A percentile compares a stretch with the other conserved stretches of the same genome.
Evolutionary conservation across 2,888 invertebrate genomes (phyloP).

Genomic region (Pammene fasciana): DNA sequence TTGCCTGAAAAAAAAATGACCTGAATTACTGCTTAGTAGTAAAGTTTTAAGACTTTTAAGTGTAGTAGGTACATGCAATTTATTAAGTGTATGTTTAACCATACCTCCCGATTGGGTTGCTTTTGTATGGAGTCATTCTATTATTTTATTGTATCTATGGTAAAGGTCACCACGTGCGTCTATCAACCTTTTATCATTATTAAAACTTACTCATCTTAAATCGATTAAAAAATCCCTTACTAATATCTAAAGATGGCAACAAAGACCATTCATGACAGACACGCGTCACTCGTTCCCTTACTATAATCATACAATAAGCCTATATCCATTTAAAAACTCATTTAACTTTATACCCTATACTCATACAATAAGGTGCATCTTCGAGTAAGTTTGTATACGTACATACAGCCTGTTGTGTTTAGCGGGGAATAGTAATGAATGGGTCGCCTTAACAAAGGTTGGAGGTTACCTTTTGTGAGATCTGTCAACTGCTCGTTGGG

Average conservation of each 20-base stretch:
- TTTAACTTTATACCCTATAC: background rate
- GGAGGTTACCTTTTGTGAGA: slow-evolving; percentile 39
- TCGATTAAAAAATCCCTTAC: slow-evolving; percentile 27
- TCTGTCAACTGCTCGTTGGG: slow-evolving; percentile 40
- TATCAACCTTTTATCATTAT: background rate
- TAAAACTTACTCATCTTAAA: slow-evolving; percentile 17
- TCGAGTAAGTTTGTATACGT: background rate
- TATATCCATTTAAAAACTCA: background rate
- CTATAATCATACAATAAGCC: background rate
- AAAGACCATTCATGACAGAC: slow-evolving; percentile 39
- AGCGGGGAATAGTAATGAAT: slow-evolving; percentile 28
- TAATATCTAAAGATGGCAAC: slow-evolving; percentile 29
- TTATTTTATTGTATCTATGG: too few relatives aligned
- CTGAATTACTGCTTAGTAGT: too few relatives aligned
- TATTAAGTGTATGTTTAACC: too few relatives aligned
- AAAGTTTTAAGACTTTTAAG: too few relatives aligned
- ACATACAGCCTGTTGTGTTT: background rate
- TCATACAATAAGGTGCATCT: background rate
- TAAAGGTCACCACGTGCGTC: background rate
- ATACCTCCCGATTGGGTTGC: too few relatives aligned
- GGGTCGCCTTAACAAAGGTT: slow-evolving; percentile 42
- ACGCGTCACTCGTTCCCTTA: slow-evolving; percentile 32
- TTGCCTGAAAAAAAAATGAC: too few relatives aligned
- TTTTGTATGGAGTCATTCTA: too few relatives aligned
- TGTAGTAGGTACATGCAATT: too few relatives aligned